A percentile compares a stretch with the other conserved stretches of the same genome.
phyloP scores from a whole-genome alignment of 2,113 vertebrate genomes.

The Elephas maximus region DNA sequence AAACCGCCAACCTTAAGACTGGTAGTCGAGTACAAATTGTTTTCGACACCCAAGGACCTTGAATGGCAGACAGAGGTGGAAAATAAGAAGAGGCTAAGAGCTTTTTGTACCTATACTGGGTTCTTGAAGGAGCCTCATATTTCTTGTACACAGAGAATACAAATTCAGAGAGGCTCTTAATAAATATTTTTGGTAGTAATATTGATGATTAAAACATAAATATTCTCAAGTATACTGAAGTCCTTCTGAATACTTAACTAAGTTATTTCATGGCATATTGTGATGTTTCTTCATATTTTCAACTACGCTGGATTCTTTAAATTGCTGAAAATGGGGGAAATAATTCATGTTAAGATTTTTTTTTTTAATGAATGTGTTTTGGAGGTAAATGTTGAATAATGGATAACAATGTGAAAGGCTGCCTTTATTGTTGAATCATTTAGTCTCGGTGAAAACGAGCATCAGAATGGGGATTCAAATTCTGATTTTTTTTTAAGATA shows the following conservation, averaged over 20 bases:
- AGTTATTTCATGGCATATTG: background rate
- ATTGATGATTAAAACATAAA: background rate
- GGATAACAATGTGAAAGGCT: background rate
- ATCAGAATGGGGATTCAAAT: background rate
- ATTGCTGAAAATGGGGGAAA: conserved; percentile 4
- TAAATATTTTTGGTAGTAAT: conserved; percentile 17
- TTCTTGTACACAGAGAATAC: background rate
- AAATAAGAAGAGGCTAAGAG: background rate
- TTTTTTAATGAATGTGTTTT: background rate
- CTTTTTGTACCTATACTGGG: background rate
- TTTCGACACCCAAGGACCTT: too few species aligned
- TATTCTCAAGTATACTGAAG: background rate
- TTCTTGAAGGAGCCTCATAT: background rate
- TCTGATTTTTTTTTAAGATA: background rate
- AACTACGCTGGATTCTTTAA: background rate
- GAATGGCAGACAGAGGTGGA: background rate
- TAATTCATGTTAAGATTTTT: background rate
- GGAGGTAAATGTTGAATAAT: background rate
- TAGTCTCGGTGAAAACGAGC: conserved; percentile 10
- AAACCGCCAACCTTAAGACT: too few species aligned
- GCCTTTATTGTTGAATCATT: background rate
- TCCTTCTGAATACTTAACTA: background rate
- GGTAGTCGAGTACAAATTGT: too few species aligned
- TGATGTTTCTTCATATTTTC: conserved; percentile 41
- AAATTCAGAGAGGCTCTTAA: background rate